phyloP scores from a whole-genome alignment of 1,140 invertebrate species.

The Diorhabda sublineata region DNA sequence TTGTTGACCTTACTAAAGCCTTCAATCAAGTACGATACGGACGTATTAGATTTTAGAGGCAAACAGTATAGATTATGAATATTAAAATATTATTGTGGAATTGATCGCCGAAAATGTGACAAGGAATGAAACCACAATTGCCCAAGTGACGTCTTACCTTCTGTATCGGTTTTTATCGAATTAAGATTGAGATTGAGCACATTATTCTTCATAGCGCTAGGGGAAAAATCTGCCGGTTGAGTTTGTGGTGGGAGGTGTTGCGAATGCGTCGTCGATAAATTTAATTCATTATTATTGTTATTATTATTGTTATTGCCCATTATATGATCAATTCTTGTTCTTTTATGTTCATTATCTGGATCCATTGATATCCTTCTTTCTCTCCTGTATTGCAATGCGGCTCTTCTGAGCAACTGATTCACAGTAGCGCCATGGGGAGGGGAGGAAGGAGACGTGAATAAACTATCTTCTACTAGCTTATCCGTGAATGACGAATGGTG shows the following conservation, averaged over 20 bases:
- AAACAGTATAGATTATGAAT: too few relatives aligned
- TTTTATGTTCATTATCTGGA: slow-evolving; percentile 60
- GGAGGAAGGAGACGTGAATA: slow-evolving; percentile 58
- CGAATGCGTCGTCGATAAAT: slow-evolving; percentile 44
- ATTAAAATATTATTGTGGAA: too few relatives aligned
- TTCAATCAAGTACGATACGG: too few relatives aligned
- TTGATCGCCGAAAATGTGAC: too few relatives aligned
- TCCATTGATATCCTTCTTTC: slow-evolving; percentile 57
- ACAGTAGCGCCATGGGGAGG: slow-evolving; percentile 53
- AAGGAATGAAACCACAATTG: too few relatives aligned
- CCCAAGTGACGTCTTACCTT: slow-evolving; percentile 19
- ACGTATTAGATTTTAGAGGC: too few relatives aligned
- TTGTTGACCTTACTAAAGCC: too few relatives aligned
- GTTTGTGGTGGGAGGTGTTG: slow-evolving; percentile 49
- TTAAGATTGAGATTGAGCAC: slow-evolving; percentile 40
- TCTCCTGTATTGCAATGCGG: slow-evolving; percentile 59
- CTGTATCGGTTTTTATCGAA: slow-evolving; percentile 29
- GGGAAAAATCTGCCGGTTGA: slow-evolving; percentile 70
- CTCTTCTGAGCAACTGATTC: slow-evolving; percentile 62
- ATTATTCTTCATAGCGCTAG: slow-evolving; percentile 47
- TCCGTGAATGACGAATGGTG: slow-evolving; percentile 50
- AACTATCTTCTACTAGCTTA: slow-evolving; percentile 56
- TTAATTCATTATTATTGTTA: slow-evolving; percentile 57
- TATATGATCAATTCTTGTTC: slow-evolving; percentile 46
- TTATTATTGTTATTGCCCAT: slow-evolving; percentile 51